Evolutionary conservation across 1,140 invertebrate genomes (phyloP).

Genomic region (Lysiphlebus fabarum): DNA sequence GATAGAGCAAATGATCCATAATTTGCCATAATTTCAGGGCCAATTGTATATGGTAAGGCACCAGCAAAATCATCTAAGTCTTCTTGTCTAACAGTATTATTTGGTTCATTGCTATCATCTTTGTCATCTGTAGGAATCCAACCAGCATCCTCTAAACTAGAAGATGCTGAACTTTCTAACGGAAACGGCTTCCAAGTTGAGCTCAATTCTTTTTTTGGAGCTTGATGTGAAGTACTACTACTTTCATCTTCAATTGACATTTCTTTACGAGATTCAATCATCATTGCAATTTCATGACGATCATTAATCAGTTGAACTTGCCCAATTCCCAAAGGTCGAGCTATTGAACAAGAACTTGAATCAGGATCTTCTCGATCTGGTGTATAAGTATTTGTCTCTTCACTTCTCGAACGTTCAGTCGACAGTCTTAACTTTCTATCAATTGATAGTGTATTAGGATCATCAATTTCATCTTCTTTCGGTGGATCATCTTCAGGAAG

Average conservation of each 20-base stretch:
- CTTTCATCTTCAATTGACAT: slow-evolving; percentile 55
- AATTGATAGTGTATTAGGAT: slow-evolving; percentile 38
- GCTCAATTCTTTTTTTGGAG: slow-evolving; percentile 58
- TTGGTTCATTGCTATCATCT: slow-evolving; percentile 60
- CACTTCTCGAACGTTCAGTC: slow-evolving; percentile 49
- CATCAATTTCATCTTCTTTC: slow-evolving; percentile 27
- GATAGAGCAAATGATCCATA: slow-evolving; percentile 67
- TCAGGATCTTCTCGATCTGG: slow-evolving; percentile 67
- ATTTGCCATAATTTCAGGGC: slow-evolving; percentile 67
- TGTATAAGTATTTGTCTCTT: slow-evolving; percentile 52
- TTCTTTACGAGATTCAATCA: slow-evolving; percentile 39
- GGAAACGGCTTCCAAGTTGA: slow-evolving; percentile 79
- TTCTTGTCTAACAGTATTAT: slow-evolving; percentile 67
- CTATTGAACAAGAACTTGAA: slow-evolving; percentile 75
- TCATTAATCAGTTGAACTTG: slow-evolving; percentile 56
- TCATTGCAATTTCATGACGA: slow-evolving; percentile 44
- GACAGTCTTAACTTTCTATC: slow-evolving; percentile 48
- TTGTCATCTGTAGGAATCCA: slow-evolving; percentile 74
- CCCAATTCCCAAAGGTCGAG: slow-evolving; percentile 70
- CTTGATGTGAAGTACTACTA: slow-evolving; percentile 69
- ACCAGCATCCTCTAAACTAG: slow-evolving; percentile 73
- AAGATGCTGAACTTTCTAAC: slow-evolving; percentile 74
- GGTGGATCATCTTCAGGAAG: slow-evolving; percentile 48
- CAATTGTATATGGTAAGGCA: slow-evolving; percentile 68
- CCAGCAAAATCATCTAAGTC: slow-evolving; percentile 71